Conservation (phyloP, 1,140 invertebrate genomes). For the Pseudomyrmex pallidus region DNA sequence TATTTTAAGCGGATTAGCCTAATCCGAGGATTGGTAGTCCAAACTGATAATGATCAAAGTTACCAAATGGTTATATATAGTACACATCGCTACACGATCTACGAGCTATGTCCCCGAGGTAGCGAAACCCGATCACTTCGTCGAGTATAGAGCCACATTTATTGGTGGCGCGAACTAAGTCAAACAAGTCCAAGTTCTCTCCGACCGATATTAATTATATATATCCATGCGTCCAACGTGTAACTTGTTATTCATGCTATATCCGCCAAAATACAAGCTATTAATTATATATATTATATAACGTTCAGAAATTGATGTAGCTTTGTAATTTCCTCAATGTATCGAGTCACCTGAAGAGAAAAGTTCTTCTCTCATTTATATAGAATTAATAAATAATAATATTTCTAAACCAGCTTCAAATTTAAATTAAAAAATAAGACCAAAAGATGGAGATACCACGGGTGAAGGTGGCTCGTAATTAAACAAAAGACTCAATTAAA, state of each 20-base stretch:
- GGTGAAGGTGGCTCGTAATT: too few species aligned
- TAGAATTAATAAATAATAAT: too few species aligned
- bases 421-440: too few species aligned
- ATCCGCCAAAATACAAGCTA: not conserved
- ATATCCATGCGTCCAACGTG: not conserved
- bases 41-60: constrained; percentile 57
- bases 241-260: not conserved
- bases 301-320: not conserved
- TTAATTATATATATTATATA: constrained; percentile 2
- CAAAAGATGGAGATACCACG: too few species aligned
- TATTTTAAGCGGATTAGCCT: constrained; percentile 2
- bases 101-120: constrained; percentile 14
- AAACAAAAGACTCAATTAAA: too few species aligned
- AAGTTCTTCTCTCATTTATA: too few species aligned
- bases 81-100: constrained; percentile 21
- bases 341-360: not conserved
- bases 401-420: too few species aligned
- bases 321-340: constrained; percentile 2
- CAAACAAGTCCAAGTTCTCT: constrained; percentile 50
- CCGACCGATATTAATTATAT: constrained; percentile 40
- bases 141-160: constrained; percentile 32
- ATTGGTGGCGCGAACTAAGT: constrained; percentile 51
- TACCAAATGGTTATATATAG: constrained; percentile 59
- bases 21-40: constrained; percentile 24
- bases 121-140: constrained; percentile 46